These are phyloP conservation scores for Miltochrista miniata DNA, from an alignment of 2,888 invertebrate species.

Conservation along the genomic window DNA sequence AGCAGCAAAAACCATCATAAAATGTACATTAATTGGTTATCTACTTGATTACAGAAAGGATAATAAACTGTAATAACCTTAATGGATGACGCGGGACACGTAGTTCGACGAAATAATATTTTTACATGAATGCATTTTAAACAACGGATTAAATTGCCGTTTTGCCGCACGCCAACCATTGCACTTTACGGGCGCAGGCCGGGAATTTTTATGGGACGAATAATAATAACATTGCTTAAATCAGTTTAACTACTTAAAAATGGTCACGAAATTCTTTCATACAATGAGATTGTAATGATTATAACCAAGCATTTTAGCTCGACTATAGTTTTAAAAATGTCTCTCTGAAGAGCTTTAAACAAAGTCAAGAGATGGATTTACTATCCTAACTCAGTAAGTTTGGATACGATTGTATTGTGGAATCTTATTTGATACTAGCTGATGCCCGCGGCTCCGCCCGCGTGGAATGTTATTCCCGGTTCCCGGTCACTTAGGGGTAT, in stretches of 20 bases:
- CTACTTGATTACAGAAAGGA: constrained; percentile 52
- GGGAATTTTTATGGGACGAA: constrained; percentile 26
- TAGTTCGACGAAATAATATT: constrained; percentile 41
- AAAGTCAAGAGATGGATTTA: no score
- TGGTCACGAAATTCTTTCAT: constrained; percentile 18
- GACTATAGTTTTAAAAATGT: no score
- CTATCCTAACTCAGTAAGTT: no score
- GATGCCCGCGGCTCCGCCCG: no score
- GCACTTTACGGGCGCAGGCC: constrained; percentile 30
- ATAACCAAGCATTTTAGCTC: constrained; percentile 20
- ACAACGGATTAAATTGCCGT: constrained; percentile 21
- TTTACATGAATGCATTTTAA: constrained; percentile 32
- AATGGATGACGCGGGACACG: constrained; percentile 62
- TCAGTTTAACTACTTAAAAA: constrained; percentile 37
- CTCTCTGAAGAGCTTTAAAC: no score
- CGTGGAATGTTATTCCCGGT: no score
- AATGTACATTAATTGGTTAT: constrained; percentile 21
- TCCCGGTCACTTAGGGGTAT: no score
- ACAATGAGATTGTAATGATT: no score
- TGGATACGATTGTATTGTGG: no score
- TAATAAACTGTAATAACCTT: constrained; percentile 56
- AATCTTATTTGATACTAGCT: no score
- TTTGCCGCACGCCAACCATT: constrained; percentile 29
- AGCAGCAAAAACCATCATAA: neutral
- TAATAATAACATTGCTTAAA: constrained; percentile 35